Conservation (phyloP, 2,888 invertebrate genomes). For the Rutpela maculata region DNA sequence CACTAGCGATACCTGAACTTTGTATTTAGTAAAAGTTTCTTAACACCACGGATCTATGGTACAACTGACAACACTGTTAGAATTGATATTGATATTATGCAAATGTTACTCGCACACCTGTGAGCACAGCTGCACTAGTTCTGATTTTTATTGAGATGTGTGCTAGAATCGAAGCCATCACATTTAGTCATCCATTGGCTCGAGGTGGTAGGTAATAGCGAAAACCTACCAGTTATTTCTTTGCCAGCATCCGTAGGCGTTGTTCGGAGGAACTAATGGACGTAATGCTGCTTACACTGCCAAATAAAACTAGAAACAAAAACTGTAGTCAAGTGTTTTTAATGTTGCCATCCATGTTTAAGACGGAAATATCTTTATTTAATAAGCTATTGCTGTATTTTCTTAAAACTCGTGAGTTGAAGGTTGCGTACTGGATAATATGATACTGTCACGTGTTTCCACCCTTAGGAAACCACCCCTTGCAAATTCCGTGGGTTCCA, state of each 20-base stretch:
- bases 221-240: not conserved
- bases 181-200: slow-evolving; percentile 22
- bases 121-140: slow-evolving; percentile 58
- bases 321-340: not conserved
- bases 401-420: no score
- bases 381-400: no score
- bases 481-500: no score
- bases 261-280: not conserved
- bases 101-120: slow-evolving; percentile 53
- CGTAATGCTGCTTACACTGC: not conserved
- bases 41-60: not conserved
- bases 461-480: no score
- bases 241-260: slow-evolving; percentile 9
- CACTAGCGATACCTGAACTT: no score
- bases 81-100: slow-evolving; percentile 41
- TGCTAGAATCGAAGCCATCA: slow-evolving; percentile 40
- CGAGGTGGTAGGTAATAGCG: not conserved
- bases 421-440: no score
- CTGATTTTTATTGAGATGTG: slow-evolving; percentile 53
- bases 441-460: no score
- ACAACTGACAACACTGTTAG: slow-evolving; percentile 23
- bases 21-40: not conserved
- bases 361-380: no score
- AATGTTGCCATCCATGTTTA: no score
- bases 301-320: not conserved